These are phyloP conservation scores for Drosophila santomea DNA, from an alignment of 1,140 invertebrate species.

Conservation along the genomic window DNA sequence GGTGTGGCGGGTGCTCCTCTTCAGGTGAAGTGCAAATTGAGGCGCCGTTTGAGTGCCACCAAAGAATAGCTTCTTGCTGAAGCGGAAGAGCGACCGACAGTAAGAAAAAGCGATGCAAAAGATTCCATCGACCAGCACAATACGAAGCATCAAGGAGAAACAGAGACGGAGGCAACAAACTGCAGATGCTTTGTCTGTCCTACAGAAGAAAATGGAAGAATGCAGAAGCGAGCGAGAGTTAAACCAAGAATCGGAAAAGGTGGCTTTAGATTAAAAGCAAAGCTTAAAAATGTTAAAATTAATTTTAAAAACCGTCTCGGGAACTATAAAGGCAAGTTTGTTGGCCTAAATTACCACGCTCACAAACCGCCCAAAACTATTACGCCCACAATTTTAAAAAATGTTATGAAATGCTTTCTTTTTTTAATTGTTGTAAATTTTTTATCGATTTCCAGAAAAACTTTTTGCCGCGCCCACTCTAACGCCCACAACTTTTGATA, in stretches of 20 bases:
- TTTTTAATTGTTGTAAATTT: too few species aligned
- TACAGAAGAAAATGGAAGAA: constrained; percentile 9
- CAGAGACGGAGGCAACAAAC: constrained; percentile 19
- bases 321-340: too few species aligned
- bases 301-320: too few species aligned
- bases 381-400: too few species aligned
- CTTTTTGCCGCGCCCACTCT: too few species aligned
- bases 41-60: constrained; percentile 56
- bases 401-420: too few species aligned
- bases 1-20: constrained; percentile 35
- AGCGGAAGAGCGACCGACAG: constrained; percentile 62
- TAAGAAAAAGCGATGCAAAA: constrained; percentile 42
- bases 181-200: constrained; percentile 40
- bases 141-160: constrained; percentile 24
- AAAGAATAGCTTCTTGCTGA: constrained; percentile 60
- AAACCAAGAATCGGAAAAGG: background rate
- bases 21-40: constrained; percentile 75
- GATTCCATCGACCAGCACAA: constrained; percentile 43
- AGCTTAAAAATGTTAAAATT: too few species aligned
- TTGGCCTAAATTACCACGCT: too few species aligned
- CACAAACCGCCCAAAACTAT: too few species aligned
- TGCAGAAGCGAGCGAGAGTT: constrained; percentile 1
- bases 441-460: too few species aligned
- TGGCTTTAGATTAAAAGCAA: background rate
- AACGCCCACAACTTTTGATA: too few species aligned